Base-by-base conservation (phyloP, 1,140 invertebrate genomes). In the Calephelis virginiensis region DNA sequence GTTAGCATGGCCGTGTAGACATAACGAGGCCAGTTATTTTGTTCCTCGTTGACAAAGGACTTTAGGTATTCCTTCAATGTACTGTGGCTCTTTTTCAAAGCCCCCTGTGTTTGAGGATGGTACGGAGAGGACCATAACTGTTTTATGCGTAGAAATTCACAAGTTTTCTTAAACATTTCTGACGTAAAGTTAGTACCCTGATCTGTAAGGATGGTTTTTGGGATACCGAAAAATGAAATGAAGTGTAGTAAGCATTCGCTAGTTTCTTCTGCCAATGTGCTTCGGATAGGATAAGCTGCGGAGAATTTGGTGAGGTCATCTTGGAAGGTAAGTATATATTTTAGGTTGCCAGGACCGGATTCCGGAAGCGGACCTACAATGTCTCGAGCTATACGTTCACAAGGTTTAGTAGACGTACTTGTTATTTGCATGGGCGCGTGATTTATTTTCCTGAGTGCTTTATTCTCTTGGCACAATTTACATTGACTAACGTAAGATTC, bases 381-480 rank as follows among this genome's bases (percentile, higher is more conserved):
- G 28, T 76, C 74, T 0, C 72, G 40, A 43, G 60, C 17, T 43
- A 76, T 43, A 2, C 69, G 13, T 48, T 73, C 38, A 63, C 60
- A 71, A 9, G 71, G 71, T n/a, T n/a, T 7, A 1, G 69, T 73
- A 5, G 71, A 73, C 0, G 74, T 73, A 10, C 50, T 67, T 5
- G 74, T 76, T 0, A 76, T 76, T 60, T 71, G 62, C 74, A 76
- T 74, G 0, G 72, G 74, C 12, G 70, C 69, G 13, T 48, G 45
- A 66, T 74, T 73, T 4, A 50, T 48, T 66, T 66, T 66, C 5
- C 71, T 48, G 0, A 76, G 50, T 1, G 74, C 65, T 49, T 76
- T 76, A 48, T 76, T 76, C 37, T n/a, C 14, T 48, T 74, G 74
- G 14, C 74, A 76, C 3, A 43, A 17, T 49, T 53, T 62, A 64